Base-by-base conservation (phyloP, 1,140 invertebrate species). In the Mercenaria mercenaria region DNA sequence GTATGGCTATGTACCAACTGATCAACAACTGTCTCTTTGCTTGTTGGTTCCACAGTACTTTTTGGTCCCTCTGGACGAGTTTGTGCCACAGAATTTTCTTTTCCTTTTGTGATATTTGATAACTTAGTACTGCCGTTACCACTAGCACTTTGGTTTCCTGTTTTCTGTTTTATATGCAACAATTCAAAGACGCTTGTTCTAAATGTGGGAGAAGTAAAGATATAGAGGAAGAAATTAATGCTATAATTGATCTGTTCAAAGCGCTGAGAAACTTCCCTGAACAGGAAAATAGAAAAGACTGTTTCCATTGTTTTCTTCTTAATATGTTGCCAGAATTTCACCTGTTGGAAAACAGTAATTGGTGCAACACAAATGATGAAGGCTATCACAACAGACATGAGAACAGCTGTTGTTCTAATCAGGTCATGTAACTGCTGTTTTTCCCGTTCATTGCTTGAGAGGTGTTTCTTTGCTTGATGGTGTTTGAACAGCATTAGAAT, bases 191-290 rank as follows among this genome's bases (percentile, higher is more conserved):
- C 61, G 8, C 26, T 32, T 13, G 3, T 34, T n/a, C 88, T 43
- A 34, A 90, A 90, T 59, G 56, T 43, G 15, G 20, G 18, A 39
- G 79, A 83, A 34, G 43, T 69, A 20, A 84, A 20, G 20, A 90
- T 64, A 32, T 90, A 90, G 1, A 90, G 67, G 18, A 90, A 52
- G 80, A 90, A 90, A 43, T 90, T 90, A 29, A 79, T 77, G 13
- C 18, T 77, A 69, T 84, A 84, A 61, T 89, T 77, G 23, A 85
- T 32, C 13, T 77, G 87, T 41, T 89, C 86, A n/a, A 85, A 29
- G 18, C 67, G 64, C 61, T 83, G 67, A n/a, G 72, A 47, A 32
- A 43, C 56, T 32, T 69, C 37, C 29, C 43, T 61, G 29, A 90
- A 41, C 32, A 90, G 15, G 37, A 72, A 81, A 1, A 77, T 77